Conservation (phyloP, 2,113 vertebrate genomes). For the Malurus elegans region DNA sequence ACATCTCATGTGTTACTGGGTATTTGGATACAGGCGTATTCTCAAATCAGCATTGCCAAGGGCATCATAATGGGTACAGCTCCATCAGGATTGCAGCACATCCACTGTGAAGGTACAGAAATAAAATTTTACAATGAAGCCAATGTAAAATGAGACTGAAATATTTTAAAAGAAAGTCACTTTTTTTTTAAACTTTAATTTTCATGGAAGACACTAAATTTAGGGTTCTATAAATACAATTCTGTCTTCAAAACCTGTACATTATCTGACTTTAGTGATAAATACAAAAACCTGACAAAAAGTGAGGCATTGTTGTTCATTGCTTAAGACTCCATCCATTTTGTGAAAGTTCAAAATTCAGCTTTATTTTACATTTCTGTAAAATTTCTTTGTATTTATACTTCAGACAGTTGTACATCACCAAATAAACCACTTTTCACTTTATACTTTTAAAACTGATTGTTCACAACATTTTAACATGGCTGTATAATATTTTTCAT, state of each 20-base stretch:
- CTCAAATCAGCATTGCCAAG: not conserved
- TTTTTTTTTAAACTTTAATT: not conserved
- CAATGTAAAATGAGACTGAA: not conserved
- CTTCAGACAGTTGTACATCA: not conserved
- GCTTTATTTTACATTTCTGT: not conserved
- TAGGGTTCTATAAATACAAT: not conserved
- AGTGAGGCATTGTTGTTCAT: not conserved
- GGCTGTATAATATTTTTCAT: slow-evolving; percentile 1
- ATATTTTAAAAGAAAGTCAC: not conserved
- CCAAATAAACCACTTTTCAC: not conserved
- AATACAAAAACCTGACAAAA: not conserved
- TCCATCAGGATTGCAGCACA: not conserved
- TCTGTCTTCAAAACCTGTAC: not conserved
- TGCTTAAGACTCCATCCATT: not conserved
- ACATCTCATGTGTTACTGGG: rapidly evolving
- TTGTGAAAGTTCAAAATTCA: not conserved
- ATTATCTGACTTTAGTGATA: not conserved
- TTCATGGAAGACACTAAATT: not conserved
- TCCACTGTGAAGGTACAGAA: not conserved
- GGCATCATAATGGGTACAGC: not conserved
- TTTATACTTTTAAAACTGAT: not conserved
- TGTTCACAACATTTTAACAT: slow-evolving; percentile 21
- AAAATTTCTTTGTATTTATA: not conserved
- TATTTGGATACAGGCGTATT: not conserved
- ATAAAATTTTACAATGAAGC: not conserved